Conservation (phyloP, 2,113 vertebrate species). For the Clinocottus analis region DNA sequence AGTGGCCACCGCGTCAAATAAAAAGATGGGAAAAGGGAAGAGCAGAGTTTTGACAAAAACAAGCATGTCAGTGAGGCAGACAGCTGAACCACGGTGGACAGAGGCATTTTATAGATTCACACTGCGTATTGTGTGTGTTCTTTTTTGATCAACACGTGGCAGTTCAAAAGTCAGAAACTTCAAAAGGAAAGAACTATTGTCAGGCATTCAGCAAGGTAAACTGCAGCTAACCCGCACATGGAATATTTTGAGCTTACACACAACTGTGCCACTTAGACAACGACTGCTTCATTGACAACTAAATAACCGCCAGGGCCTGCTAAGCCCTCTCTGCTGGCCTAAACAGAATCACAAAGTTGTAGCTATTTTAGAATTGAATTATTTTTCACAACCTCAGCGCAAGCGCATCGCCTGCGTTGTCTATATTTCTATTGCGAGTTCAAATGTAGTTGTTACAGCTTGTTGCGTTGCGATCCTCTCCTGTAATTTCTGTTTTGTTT, state of each 20-base stretch:
- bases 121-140: neutral
- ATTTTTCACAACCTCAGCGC: too few relatives aligned
- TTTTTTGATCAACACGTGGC: conserved; percentile 1
- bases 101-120: conserved; percentile 14
- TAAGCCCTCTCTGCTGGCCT: too few relatives aligned
- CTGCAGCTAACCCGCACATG: neutral
- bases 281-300: neutral
- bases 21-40: conserved; percentile 25
- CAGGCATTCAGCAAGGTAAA: neutral
- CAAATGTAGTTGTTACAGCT: too few relatives aligned
- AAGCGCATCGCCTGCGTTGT: too few relatives aligned
- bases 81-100: conserved; percentile 2
- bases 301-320: too few relatives aligned
- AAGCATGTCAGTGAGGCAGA: conserved; percentile 17
- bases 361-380: too few relatives aligned
- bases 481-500: neutral
- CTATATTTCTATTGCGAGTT: too few relatives aligned
- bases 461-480: neutral
- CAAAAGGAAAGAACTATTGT: neutral
- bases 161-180: conserved; percentile 6
- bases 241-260: neutral
- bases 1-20: conserved; percentile 29
- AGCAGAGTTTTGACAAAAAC: conserved; percentile 24
- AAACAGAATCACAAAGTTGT: too few relatives aligned
- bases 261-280: neutral